phyloP scores from a whole-genome alignment of 1,140 invertebrate species.

The Nasonia vitripennis region DNA sequence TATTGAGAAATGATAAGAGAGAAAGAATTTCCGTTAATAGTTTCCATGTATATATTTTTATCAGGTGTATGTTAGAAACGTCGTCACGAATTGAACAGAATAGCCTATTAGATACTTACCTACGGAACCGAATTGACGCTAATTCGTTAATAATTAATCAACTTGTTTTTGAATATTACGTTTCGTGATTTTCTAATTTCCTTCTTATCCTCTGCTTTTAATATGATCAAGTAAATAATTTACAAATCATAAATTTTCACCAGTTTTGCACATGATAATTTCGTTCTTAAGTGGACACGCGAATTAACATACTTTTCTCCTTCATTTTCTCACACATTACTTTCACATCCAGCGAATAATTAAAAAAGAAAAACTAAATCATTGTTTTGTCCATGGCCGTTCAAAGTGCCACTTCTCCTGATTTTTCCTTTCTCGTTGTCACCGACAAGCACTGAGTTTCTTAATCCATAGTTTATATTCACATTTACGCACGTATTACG shows the following conservation, averaged over 20 bases:
- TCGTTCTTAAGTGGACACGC: conserved; percentile 21
- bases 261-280: conserved; percentile 24
- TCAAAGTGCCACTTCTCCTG: conserved; percentile 9
- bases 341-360: conserved; percentile 16
- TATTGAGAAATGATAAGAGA: conserved; percentile 43
- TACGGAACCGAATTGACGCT: conserved; percentile 23
- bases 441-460: background rate
- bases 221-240: conserved; percentile 69
- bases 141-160: conserved; percentile 10
- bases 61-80: conserved; percentile 44
- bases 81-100: conserved; percentile 29
- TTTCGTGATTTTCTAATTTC: background rate
- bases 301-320: conserved; percentile 1
- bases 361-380: conserved; percentile 36
- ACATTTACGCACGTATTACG: background rate
- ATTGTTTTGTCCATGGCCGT: background rate
- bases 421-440: conserved; percentile 36
- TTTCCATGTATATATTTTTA: conserved; percentile 14
- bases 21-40: conserved; percentile 22
- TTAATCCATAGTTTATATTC: conserved; percentile 28
- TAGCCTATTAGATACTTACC: conserved; percentile 45
- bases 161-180: background rate
- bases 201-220: conserved; percentile 49
- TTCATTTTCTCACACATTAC: conserved; percentile 1
- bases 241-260: conserved; percentile 65